These are phyloP conservation scores for Drusus annulatus DNA, from an alignment of 1,140 invertebrate species.

Conservation along the genomic window DNA sequence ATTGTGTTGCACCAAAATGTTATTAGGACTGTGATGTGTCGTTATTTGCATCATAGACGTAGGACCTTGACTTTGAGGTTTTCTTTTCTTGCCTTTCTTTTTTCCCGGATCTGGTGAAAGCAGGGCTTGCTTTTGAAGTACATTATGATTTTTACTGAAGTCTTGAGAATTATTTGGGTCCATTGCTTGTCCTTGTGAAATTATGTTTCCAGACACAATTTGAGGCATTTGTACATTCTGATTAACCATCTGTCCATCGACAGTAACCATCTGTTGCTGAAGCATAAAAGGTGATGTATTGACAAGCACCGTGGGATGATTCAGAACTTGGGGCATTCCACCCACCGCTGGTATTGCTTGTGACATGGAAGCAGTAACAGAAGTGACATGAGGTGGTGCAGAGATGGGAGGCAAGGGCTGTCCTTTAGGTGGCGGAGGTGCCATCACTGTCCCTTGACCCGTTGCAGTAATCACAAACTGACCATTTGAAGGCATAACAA, in stretches of 20 bases:
- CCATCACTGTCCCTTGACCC: conserved; percentile 76
- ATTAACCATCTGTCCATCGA: conserved; percentile 79
- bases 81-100: conserved; percentile 83
- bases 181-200: conserved; percentile 73
- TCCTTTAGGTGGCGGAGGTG: conserved; percentile 76
- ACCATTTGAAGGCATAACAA: conserved; percentile 81
- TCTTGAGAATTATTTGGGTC: conserved; percentile 66
- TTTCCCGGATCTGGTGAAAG: conserved; percentile 80
- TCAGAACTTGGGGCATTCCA: conserved; percentile 65
- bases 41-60: conserved; percentile 84
- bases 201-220: conserved; percentile 77
- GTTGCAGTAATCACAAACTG: conserved; percentile 80
- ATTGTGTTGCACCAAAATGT: conserved; percentile 71
- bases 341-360: conserved; percentile 74
- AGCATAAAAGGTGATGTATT: conserved; percentile 87
- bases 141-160: conserved; percentile 68
- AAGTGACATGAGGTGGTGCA: conserved; percentile 78
- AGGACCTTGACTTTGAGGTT: conserved; percentile 79
- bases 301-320: conserved; percentile 84
- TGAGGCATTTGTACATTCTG: conserved; percentile 79
- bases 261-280: conserved; percentile 81
- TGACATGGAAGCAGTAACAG: conserved; percentile 79
- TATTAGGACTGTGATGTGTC: conserved; percentile 72
- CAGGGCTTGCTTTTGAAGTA: conserved; percentile 73
- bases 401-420: conserved; percentile 78